phyloP scores from a whole-genome alignment of 2,888 invertebrate genomes.

The Cantharis lateralis region DNA sequence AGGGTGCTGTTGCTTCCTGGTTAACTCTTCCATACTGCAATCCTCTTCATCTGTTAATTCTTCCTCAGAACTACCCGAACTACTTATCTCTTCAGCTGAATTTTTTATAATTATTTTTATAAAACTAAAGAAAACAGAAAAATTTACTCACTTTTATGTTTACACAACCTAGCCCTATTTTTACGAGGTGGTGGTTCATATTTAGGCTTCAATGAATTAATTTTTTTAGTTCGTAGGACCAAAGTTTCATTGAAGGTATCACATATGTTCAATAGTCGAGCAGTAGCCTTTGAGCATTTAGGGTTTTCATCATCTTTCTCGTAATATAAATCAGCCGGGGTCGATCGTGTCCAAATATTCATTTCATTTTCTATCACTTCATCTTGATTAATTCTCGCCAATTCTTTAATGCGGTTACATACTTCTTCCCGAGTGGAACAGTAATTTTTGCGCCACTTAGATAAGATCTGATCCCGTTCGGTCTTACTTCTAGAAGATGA shows the following conservation, averaged over 20 bases:
- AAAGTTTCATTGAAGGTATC: constrained; percentile 75
- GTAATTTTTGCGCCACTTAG: constrained; percentile 70
- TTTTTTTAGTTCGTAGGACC: constrained; percentile 68
- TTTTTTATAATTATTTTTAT: not conserved
- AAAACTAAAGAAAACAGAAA: not conserved
- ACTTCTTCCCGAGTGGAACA: constrained; percentile 78
- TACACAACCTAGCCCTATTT: constrained; percentile 69
- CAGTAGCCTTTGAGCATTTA: constrained; percentile 70
- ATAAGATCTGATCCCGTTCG: constrained; percentile 63
- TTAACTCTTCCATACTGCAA: constrained; percentile 84
- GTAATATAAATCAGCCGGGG: constrained; percentile 90
- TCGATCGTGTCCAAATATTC: constrained; percentile 80
- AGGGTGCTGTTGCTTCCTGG: constrained; percentile 90
- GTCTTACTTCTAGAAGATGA: constrained; percentile 4
- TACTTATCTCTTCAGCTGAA: constrained; percentile 54
- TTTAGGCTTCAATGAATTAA: constrained; percentile 67
- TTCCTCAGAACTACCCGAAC: constrained; percentile 59
- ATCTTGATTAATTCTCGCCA: constrained; percentile 63
- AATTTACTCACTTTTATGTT: constrained; percentile 67
- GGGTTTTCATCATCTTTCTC: constrained; percentile 63
- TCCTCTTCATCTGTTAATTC: constrained; percentile 80
- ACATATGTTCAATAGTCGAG: constrained; percentile 73
- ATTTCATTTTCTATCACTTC: constrained; percentile 59
- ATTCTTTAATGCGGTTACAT: constrained; percentile 70
- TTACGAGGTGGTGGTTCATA: constrained; percentile 75